Evolutionary conservation across 2,113 vertebrate species (phyloP), one percentile per base, ranked within the genome.

Genomic region (Archocentrus centrarchus): DNA sequence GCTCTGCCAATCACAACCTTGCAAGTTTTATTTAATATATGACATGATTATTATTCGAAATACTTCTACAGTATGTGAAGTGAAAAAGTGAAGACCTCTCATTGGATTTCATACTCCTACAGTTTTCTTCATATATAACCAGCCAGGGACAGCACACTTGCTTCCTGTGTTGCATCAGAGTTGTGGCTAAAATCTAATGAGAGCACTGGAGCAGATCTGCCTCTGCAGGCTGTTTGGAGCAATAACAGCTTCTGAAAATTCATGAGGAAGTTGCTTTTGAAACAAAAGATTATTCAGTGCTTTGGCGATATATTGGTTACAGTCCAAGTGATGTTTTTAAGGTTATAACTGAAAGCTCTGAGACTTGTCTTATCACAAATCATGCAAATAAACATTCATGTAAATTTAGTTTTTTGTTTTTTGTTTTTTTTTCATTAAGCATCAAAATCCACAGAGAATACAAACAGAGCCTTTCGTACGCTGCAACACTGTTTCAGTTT

Each of bases 41-140:
- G 20, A 44, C 63, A 50, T 59, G n/a, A 81, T 62, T 68, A 53
- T 68, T 86, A 22, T 86, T 76, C 68, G 11, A 82, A 80, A 86
- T 50, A 18, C 27, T 27, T 37, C 20, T 27, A 68, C 41, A 11
- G 22, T 30, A 70, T 78, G 39, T 17, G 20, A 2, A 44, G 27
- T 64, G 27, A 50, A 17, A 77, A 53, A 24, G 24, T 32, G 18
- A 78, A 62, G 32, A 63, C 30, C 55, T 59, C 30, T 75, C 20
- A 17, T 60, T 41, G 5, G 59, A 32, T 0, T 61, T 78, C 44
- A 61, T 30, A 50, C 7, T 32, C 76, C 17, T 2, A 3, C 30
- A 37, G 30, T 44, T 50, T 70, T 70, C 30, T 10, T 17, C 58
- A 61, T 2, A 11, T 18, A 44, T 3, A 61, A 18, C 59, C 30